Conservation (phyloP, 1,140 invertebrate genomes). For the Eumaeus atala region DNA sequence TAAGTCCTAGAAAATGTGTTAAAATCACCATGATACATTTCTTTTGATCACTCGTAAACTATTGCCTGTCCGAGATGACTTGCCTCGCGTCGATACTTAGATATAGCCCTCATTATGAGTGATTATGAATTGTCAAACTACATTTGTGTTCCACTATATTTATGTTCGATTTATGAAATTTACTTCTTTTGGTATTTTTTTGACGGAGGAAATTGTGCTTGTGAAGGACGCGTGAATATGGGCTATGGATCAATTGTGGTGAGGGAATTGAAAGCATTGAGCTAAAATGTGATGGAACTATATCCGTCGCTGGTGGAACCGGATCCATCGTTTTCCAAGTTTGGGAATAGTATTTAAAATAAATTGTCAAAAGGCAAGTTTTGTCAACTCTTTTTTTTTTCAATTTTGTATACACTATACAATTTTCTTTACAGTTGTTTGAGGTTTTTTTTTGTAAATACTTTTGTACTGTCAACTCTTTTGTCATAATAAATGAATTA, state of each 20-base stretch:
- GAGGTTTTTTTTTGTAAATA: conserved; percentile 6
- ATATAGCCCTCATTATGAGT: neutral
- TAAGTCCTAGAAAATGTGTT: too few relatives aligned
- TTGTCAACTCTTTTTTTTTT: neutral
- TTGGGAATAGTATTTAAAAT: too few relatives aligned
- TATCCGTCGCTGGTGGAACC: too few relatives aligned
- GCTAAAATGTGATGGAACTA: too few relatives aligned
- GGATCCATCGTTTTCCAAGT: too few relatives aligned
- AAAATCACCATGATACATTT: too few relatives aligned
- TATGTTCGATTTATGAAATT: conserved; percentile 9
- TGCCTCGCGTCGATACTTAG: neutral
- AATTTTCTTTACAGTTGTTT: too few relatives aligned
- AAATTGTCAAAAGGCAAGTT: too few relatives aligned
- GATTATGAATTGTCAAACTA: conserved; percentile 7
- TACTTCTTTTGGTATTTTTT: neutral
- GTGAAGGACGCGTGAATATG: neutral
- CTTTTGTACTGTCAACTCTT: conserved; percentile 6
- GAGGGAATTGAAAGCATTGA: too few relatives aligned
- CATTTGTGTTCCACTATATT: conserved; percentile 5
- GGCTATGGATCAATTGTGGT: neutral
- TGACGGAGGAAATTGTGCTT: neutral
- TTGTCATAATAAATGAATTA: conserved; percentile 1
- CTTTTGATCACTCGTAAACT: too few relatives aligned
- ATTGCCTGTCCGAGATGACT: neutral
- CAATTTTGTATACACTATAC: neutral